Conservation (phyloP, 2,888 invertebrate species). For the Synanthedon tipuliformis region DNA sequence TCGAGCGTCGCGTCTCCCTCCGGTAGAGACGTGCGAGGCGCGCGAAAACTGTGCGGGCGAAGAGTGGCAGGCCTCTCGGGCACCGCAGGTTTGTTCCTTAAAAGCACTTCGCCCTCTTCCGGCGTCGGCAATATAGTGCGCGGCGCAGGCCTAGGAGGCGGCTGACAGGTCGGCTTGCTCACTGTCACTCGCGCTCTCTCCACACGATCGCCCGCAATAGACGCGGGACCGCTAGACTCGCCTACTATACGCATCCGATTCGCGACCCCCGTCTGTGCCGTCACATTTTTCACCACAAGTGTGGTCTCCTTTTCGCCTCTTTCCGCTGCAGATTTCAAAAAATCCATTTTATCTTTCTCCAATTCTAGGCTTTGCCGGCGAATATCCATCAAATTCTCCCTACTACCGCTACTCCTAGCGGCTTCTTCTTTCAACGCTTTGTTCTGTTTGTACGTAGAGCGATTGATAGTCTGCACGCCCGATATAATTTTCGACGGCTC, state of each 20-base stretch:
- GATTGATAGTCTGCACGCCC: slow-evolving; percentile 72
- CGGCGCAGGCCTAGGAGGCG: slow-evolving; percentile 61
- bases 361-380: slow-evolving; percentile 69
- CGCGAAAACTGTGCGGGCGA: slow-evolving; percentile 68
- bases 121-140: slow-evolving; percentile 42
- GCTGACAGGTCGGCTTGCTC: slow-evolving; percentile 65
- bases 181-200: slow-evolving; percentile 19
- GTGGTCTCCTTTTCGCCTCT: slow-evolving; percentile 25
- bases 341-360: slow-evolving; percentile 59
- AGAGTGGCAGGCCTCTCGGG: slow-evolving; percentile 83
- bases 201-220: slow-evolving; percentile 26
- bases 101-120: slow-evolving; percentile 52
- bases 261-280: slow-evolving; percentile 55
- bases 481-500: slow-evolving; percentile 59
- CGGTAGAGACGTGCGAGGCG: slow-evolving; percentile 36
- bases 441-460: slow-evolving; percentile 66
- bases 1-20: slow-evolving; percentile 64
- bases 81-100: slow-evolving; percentile 81
- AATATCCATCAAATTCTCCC: slow-evolving; percentile 50
- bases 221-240: slow-evolving; percentile 47
- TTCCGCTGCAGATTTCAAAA: slow-evolving; percentile 20
- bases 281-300: slow-evolving; percentile 43
- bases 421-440: slow-evolving; percentile 62
- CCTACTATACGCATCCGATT: slow-evolving; percentile 51
- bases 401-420: slow-evolving; percentile 36